Conservation (phyloP, 2,113 vertebrate species). For the Hippocampus mohnikei region DNA sequence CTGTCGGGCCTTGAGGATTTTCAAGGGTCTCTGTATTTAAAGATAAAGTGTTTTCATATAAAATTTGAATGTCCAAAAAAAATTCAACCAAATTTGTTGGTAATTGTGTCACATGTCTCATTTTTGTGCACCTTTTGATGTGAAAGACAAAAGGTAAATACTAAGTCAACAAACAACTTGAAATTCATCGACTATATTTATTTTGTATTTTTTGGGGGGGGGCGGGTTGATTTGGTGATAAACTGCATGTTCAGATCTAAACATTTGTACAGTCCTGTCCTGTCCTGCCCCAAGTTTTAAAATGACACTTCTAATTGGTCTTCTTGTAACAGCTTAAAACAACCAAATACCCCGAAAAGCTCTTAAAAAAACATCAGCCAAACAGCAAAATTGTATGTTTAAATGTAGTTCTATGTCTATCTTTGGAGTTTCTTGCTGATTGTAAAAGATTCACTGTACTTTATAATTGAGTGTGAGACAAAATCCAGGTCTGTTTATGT, state of each 20-base stretch:
- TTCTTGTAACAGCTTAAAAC: constrained; percentile 45
- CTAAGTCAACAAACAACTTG: constrained; percentile 61
- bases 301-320: constrained; percentile 43
- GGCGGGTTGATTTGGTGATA: constrained; percentile 52
- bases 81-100: constrained; percentile 28
- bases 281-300: constrained; percentile 51
- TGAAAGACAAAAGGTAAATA: constrained; percentile 21
- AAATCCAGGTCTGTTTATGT: constrained; percentile 69
- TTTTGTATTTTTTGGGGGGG: constrained; percentile 50
- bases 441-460: constrained; percentile 70
- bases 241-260: constrained; percentile 65
- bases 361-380: constrained; percentile 51
- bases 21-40: constrained; percentile 70
- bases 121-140: constrained; percentile 25
- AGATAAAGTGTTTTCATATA: constrained; percentile 36
- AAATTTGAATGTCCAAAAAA: constrained; percentile 42
- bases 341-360: constrained; percentile 56
- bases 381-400: constrained; percentile 46
- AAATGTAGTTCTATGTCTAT: constrained; percentile 51
- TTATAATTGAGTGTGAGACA: constrained; percentile 63
- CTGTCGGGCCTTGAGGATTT: constrained; percentile 78
- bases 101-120: constrained; percentile 24
- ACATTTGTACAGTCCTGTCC: constrained; percentile 56
- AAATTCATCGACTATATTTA: constrained; percentile 65
- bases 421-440: constrained; percentile 56